Evolutionary conservation across 1,140 invertebrate species (phyloP), one percentile per base, ranked within the genome.

Genomic region (Dendroctonus valens): DNA sequence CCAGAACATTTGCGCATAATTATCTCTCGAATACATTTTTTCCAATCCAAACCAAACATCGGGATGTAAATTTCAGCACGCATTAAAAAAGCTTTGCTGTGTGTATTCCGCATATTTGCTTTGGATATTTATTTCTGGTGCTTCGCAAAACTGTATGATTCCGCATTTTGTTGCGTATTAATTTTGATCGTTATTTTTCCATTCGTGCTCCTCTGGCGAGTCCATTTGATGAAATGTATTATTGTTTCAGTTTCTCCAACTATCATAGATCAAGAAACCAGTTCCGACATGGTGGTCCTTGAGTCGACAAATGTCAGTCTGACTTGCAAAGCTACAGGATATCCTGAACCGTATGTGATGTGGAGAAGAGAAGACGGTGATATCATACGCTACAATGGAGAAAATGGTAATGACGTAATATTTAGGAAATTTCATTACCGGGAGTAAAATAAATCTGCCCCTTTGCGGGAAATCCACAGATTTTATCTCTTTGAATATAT

Each of bases 341-440:
- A 93, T 78, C 93, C 93, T 0, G 89, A 92, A 67, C 93, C 93
- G 52, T 94, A 93, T 74, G 88, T 94, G 68, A 93, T 93, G 87
- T 96, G 93, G 93, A 81, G 92, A 49, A 81, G 93, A 48, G 92
- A 94, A 79, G 93, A 96, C 74, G 90, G 91, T 48, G 87, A 91
- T 76, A 89, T 91, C 74, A 92, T 93, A 77, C 87, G 90, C 77
- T 93, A 92, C 78, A 92, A 92, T 75, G 90, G 91, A 14, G 88
- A 91, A 76, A 87, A 83, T 72, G 91, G 91, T 92, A 82, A 82
- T 77, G n/a, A 67, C 9, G 51, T 53, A 55, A 59, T 59, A 63
- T 61, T 68, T 65, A 64, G 49, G 59, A 52, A 62, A 60, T 64
- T 59, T 55, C 41, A 59, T 59, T 69, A 38, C 7, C 12, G 41